Conservation (phyloP, 2,888 invertebrate genomes). For the Dicycla oo region DNA sequence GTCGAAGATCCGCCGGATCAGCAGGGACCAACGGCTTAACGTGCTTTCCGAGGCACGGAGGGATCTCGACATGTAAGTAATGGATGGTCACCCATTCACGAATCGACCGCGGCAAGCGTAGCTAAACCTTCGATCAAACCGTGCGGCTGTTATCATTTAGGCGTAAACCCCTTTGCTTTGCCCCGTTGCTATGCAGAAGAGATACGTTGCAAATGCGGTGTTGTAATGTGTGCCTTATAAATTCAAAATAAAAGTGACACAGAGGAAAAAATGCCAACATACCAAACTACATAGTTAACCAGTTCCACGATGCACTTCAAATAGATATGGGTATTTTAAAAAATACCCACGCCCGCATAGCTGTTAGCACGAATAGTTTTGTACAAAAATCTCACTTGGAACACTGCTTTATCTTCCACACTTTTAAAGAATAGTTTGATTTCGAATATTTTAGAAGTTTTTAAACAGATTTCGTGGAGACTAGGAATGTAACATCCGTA, state of each 20-base stretch:
- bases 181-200: background rate
- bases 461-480: background rate
- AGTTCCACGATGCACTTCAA: constrained; percentile 15
- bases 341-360: constrained; percentile 30
- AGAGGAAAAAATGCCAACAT: background rate
- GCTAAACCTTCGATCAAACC: no score
- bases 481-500: no score
- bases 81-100: no score
- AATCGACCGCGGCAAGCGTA: no score
- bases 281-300: background rate
- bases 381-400: background rate
- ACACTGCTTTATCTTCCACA: background rate
- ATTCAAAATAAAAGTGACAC: background rate
- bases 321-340: constrained; percentile 20
- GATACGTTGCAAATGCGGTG: background rate
- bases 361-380: constrained; percentile 24
- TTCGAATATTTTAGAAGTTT: background rate
- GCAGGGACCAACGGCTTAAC: no score
- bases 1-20: no score
- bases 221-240: background rate
- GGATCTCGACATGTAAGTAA: no score
- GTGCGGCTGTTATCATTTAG: no score
- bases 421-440: background rate
- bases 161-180: no score
- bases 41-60: no score